Conservation (phyloP, 2,888 invertebrate genomes). For the Chrysopilus asiliformis region DNA sequence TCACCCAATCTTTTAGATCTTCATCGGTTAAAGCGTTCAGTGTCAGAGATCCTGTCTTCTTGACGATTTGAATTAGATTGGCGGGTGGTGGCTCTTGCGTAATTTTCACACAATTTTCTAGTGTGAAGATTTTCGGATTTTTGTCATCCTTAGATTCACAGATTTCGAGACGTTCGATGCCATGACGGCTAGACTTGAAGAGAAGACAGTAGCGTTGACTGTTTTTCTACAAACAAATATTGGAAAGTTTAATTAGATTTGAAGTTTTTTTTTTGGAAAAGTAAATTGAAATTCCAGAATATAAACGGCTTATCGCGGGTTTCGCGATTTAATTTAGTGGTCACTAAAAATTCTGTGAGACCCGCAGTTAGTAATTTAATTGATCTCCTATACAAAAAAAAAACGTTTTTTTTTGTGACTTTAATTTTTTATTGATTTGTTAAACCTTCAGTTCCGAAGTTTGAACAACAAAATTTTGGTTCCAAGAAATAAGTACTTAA, state of each 20-base stretch:
- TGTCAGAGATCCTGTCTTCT: slow-evolving; percentile 55
- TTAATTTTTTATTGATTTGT: too few species aligned
- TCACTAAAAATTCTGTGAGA: too few species aligned
- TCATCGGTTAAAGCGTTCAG: slow-evolving; percentile 47
- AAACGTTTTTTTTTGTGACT: too few species aligned
- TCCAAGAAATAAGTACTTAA: too few species aligned
- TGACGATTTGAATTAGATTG: slow-evolving; percentile 52
- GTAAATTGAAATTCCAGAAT: too few species aligned
- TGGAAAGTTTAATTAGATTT: slow-evolving; percentile 3
- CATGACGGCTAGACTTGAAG: slow-evolving; percentile 70
- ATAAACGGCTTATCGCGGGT: too few species aligned
- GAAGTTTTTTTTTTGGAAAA: background rate
- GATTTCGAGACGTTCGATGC: slow-evolving; percentile 73
- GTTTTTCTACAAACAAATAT: slow-evolving; percentile 53
- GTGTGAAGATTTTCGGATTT: slow-evolving; percentile 63
- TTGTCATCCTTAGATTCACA: slow-evolving; percentile 68
- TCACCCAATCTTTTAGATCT: slow-evolving; percentile 64
- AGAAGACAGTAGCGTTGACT: slow-evolving; percentile 50
- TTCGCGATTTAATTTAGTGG: too few species aligned
- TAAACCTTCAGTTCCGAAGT: too few species aligned
- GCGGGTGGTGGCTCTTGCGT: slow-evolving; percentile 46
- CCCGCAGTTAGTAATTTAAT: too few species aligned
- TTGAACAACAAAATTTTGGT: too few species aligned
- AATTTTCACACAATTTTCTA: slow-evolving; percentile 81
- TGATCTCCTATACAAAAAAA: too few species aligned